These are phyloP conservation scores for Synanthedon andrenaeformis DNA, from an alignment of 2,888 invertebrate genomes.

Conservation along the genomic window DNA sequence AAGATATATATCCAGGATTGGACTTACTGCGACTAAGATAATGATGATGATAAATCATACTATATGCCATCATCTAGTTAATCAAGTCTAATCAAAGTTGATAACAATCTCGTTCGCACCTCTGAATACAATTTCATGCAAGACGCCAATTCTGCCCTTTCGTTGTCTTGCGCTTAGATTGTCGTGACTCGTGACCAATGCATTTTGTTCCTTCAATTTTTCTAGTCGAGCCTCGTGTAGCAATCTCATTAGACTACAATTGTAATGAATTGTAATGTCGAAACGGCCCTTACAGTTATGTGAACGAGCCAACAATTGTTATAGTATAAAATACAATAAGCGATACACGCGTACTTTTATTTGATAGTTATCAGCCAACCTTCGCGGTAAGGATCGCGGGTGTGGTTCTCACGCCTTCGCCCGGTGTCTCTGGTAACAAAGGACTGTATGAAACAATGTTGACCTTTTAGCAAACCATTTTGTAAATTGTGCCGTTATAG, in stretches of 20 bases:
- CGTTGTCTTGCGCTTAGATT: too few relatives aligned
- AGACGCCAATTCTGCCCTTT: too few relatives aligned
- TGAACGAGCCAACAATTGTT: constrained; percentile 45
- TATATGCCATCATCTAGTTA: too few relatives aligned
- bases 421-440: constrained; percentile 18
- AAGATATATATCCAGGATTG: too few relatives aligned
- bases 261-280: constrained; percentile 37
- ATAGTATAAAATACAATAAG: constrained; percentile 29
- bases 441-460: constrained; percentile 14
- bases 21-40: too few relatives aligned
- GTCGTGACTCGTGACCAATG: too few relatives aligned
- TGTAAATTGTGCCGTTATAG: not conserved
- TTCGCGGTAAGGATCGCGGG: constrained; percentile 21
- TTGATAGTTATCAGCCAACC: constrained; percentile 16
- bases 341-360: constrained; percentile 7
- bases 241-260: constrained; percentile 42
- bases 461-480: constrained; percentile 7
- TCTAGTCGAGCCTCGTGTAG: constrained; percentile 1
- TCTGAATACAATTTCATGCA: too few relatives aligned
- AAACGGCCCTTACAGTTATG: constrained; percentile 43
- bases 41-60: too few relatives aligned
- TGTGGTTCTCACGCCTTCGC: constrained; percentile 37
- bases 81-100: too few relatives aligned
- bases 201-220: not conserved
- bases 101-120: too few relatives aligned